Base-by-base conservation (phyloP, 2,797 vertebrate species). In the Xenentodon cancila region DNA sequence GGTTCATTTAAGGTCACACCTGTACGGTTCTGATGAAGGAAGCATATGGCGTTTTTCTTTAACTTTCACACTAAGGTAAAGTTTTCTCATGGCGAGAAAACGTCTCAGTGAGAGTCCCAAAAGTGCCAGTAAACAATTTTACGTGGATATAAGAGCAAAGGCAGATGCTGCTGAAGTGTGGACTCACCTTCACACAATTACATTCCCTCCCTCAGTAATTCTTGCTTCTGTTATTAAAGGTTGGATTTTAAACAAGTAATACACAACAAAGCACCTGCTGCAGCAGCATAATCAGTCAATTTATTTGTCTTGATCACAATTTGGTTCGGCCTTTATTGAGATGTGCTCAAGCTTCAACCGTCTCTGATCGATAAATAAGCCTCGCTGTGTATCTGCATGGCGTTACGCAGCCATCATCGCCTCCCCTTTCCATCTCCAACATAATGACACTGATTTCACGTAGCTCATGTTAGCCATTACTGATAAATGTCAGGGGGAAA, bases 401-500 rank as follows among this genome's bases (percentile, higher is more conserved):
- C 18, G 63, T 57, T 61, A 52, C 44, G 15, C 71, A 17, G 45
- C 63, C 70, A 20, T 64, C 67, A 45, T 19, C 65, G n/a, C 19
- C 61, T 66, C 73, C 65, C 70, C 61, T 32, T 77, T 77, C 86
- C 87, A 75, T 86, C 86, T 77, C 81, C 77, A 54, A 65, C 65
- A 79, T 93, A 94, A 93, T 92, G 88, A 92, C 87, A 84, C 85
- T 85, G 88, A 93, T 93, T 92, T 91, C 81, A 84, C 77, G 69
- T 80, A 59, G 81, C 80, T 85, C 84, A 93, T 89, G 79, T 89
- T 88, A 91, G 93, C 93, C 93, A 95, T 96, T 96, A 94, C 89
- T 87, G 89, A 93, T 90, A 95, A 96, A 94, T 96, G 92, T 90
- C 93, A 95, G 83, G 92, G 80, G 91, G 93, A 94, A 94, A 92